These are phyloP conservation scores for Gephyroberyx darwinii DNA, from an alignment of 2,797 vertebrate species.

Conservation along the genomic window DNA sequence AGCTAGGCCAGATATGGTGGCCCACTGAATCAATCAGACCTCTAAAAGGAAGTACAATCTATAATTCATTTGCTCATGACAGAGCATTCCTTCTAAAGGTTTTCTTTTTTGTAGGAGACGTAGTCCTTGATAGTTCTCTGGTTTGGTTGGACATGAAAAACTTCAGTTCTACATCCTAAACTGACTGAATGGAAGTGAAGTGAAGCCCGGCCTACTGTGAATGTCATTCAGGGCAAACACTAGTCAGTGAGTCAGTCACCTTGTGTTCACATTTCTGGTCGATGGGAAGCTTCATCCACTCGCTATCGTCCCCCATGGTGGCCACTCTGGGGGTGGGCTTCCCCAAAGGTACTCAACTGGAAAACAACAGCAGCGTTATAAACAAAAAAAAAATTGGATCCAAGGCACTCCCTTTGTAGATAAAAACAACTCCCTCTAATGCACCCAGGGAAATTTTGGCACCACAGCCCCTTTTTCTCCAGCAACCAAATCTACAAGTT, in stretches of 20 bases:
- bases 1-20: no score
- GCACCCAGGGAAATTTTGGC: not conserved
- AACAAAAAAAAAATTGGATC: not conserved
- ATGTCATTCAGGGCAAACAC: not conserved
- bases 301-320: conserved; percentile 96
- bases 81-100: not conserved
- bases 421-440: conserved; percentile 20
- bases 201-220: not conserved
- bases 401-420: not conserved
- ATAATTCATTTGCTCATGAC: not conserved
- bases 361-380: conserved; percentile 22
- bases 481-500: not conserved
- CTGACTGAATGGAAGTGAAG: not conserved
- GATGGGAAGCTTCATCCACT: conserved; percentile 96
- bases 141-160: no score
- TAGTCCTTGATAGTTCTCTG: no score
- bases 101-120: not conserved
- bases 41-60: not conserved
- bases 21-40: no score
- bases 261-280: conserved; percentile 99
- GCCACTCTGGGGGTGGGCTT: conserved; percentile 64
- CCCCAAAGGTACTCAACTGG: conserved; percentile 74
- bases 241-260: conserved; percentile 76
- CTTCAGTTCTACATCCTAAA: no score
- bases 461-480: not conserved